A percentile compares a stretch with the other conserved stretches of the same genome.
These are phyloP conservation scores for Brachionus calyciflorus DNA, from an alignment of 1,140 invertebrate genomes.

Conservation along the genomic window DNA sequence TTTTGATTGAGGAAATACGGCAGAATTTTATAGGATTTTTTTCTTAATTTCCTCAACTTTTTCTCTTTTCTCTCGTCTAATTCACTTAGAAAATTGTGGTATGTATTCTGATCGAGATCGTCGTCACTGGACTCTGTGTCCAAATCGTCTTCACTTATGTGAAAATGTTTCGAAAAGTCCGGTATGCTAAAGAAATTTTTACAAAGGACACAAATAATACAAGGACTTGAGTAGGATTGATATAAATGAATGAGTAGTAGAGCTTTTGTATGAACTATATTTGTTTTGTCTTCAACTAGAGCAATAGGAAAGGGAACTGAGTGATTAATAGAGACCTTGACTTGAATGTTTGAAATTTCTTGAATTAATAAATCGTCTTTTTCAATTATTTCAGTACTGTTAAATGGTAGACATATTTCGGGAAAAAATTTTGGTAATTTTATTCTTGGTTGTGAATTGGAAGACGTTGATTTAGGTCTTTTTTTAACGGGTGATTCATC, in stretches of 20 bases:
- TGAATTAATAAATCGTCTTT: neutral
- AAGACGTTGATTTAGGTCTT: neutral
- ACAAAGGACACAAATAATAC: constrained; percentile 31
- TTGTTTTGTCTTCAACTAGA: constrained; percentile 42
- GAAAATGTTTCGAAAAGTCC: constrained; percentile 31
- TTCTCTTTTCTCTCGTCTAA: neutral
- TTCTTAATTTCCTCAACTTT: constrained; percentile 2
- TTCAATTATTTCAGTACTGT: neutral
- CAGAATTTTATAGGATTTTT: constrained; percentile 44
- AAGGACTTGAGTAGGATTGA: constrained; percentile 23
- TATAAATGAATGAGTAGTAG: constrained; percentile 30
- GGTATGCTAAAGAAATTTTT: constrained; percentile 4
- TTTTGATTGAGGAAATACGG: constrained; percentile 35
- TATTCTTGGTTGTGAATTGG: neutral
- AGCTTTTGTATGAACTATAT: constrained; percentile 36
- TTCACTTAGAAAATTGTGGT: neutral
- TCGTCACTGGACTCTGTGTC: constrained; percentile 3
- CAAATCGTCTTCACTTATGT: constrained; percentile 28
- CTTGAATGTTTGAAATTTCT: neutral
- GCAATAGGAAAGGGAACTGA: constrained; percentile 36
- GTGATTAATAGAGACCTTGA: constrained; percentile 5
- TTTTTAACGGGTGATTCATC: constrained; percentile 25
- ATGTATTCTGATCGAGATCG: neutral
- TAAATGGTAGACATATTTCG: neutral
- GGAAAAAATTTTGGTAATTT: neutral